Base-by-base conservation (phyloP, 2,888 invertebrate species). In the Drosophila maculinotata region DNA sequence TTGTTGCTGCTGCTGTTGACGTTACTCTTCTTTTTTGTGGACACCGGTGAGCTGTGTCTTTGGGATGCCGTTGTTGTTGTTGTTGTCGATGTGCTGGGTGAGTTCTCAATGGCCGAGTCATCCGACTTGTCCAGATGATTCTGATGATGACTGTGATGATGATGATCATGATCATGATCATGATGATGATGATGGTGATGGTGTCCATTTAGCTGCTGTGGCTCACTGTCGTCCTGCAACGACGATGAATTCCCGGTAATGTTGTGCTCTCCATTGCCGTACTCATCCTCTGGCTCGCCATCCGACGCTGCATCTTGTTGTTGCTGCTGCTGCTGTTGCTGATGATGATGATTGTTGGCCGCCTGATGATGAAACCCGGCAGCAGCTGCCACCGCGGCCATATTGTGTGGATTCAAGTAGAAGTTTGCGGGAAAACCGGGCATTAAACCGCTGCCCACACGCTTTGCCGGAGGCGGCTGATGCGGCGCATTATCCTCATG, bases 401-500 rank as follows among this genome's bases (percentile, higher is more conserved):
- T 85, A 39, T 84, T 75, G 53, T 88, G 80, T 15, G 89, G 89
- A 79, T 83, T 84, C 49, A 89, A 58, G 56, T 90, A 90, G 48
- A 90, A 85, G 57, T 78, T 90, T 4, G 81, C 72, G 17, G 87
- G 86, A 49, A 88, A 89, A 31, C 83, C 76, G 23, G 81, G 77
- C 64, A 84, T 69, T 25, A 83, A 54, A 56, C 72, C 67, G 41
- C 73, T 76, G 60, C 78, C 67, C 42, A 80, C 92, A 90, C 92
- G 80, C 47, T 93, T 96, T 45, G 94, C 93, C 8, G 95, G 93
- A 35, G 95, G 94, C 47, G 94, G 94, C 65, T 93, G 94, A 41
- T 77, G 82, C 28, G 81, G 76, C 14, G n/a, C n/a, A n/a, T 93
- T 92, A 30, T 91, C 91, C 65, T 70, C 88, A 41, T 75, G 77